A percentile compares a stretch with the other conserved stretches of the same genome.
These are phyloP conservation scores for Yoshiicerus persimilis DNA, from an alignment of 1,140 invertebrate species.

Conservation along the genomic window DNA sequence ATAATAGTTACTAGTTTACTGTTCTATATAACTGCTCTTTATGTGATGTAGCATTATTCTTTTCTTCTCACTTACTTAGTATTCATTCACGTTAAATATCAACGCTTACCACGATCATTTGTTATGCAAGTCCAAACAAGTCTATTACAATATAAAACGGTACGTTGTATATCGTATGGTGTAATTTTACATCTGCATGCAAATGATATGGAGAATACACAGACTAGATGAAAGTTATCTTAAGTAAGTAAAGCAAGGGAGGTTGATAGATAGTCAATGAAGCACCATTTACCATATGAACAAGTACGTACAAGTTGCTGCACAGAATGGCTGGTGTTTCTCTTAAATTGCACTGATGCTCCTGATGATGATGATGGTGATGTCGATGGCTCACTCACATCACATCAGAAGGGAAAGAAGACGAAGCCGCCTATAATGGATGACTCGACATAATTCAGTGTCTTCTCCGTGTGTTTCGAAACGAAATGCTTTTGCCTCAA, in stretches of 20 bases:
- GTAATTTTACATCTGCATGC: background rate
- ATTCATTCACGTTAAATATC: background rate
- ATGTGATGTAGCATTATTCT: background rate
- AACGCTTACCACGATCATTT: background rate
- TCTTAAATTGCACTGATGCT: background rate
- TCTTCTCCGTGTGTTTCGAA: conserved; percentile 35
- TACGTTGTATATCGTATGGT: background rate
- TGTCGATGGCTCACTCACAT: conserved; percentile 11
- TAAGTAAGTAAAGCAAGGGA: background rate
- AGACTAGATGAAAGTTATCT: background rate
- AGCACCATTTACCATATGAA: background rate
- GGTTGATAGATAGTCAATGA: background rate
- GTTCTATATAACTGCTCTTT: background rate
- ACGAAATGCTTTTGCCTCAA: conserved; percentile 6
- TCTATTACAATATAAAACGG: too few relatives aligned
- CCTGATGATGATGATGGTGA: conserved; percentile 18
- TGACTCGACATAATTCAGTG: conserved; percentile 48
- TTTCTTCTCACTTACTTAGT: background rate
- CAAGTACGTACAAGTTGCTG: background rate
- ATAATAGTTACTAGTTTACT: background rate
- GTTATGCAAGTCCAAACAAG: too few relatives aligned
- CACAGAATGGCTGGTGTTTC: background rate
- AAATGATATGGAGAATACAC: background rate
- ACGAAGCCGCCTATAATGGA: conserved; percentile 41
- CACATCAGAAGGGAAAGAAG: conserved; percentile 17